Percentiles rank a stretch among this genome's conserved stretches.
phyloP scores from a whole-genome alignment of 2,888 invertebrate species.

The Spisula subtruncata region DNA sequence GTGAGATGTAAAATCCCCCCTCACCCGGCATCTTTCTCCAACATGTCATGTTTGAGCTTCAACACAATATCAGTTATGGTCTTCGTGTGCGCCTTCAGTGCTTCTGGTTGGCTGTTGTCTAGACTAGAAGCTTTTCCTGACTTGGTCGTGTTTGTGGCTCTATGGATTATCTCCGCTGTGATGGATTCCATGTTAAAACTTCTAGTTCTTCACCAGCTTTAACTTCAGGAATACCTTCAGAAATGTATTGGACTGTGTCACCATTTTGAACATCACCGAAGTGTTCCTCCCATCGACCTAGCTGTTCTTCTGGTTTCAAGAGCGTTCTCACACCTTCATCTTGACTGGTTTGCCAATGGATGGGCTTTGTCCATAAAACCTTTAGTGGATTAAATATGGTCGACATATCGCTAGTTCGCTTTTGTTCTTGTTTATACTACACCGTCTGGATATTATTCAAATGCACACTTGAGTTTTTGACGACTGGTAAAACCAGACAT shows the following conservation, averaged over 20 bases:
- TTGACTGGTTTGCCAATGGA: conserved; percentile 6
- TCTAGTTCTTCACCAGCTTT: conserved; percentile 26
- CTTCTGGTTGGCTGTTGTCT: conserved; percentile 47
- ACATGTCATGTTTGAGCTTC: too few species aligned
- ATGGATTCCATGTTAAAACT: conserved; percentile 31
- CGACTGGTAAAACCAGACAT: too few species aligned
- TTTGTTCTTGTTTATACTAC: too few species aligned
- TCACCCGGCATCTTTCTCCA: too few species aligned
- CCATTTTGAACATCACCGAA: neutral
- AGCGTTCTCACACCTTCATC: conserved; percentile 3
- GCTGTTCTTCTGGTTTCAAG: neutral
- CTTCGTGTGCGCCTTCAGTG: neutral
- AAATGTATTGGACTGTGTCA: neutral
- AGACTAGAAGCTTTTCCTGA: conserved; percentile 42
- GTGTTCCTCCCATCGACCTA: conserved; percentile 12
- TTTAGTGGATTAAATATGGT: too few species aligned
- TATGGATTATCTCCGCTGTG: conserved; percentile 27
- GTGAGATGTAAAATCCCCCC: too few species aligned
- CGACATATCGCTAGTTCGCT: too few species aligned
- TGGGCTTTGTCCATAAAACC: too few species aligned
- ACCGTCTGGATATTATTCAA: too few species aligned
- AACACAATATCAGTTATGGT: neutral
- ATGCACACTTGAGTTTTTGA: too few species aligned
- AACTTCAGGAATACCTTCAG: neutral
- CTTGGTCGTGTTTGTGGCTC: conserved; percentile 20